Conservation (phyloP, 2,113 vertebrate genomes). For the Anguilla japonica region DNA sequence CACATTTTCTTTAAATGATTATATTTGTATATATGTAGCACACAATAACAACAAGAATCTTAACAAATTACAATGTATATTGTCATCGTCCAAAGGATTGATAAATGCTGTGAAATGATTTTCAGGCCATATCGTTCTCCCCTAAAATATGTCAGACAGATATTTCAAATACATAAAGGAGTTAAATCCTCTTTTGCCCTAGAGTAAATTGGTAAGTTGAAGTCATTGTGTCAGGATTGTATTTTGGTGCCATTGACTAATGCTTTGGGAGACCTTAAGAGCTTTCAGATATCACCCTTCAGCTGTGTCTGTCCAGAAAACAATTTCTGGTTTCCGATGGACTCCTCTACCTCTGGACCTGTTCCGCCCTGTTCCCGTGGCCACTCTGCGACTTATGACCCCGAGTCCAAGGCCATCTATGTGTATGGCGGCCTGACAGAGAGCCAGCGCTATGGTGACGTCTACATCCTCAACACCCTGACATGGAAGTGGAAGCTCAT, state of each 20-base stretch:
- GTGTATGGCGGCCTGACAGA: constrained; percentile 81
- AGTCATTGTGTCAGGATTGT: not conserved
- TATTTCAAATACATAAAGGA: no score
- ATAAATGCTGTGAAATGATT: no score
- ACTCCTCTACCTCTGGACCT: constrained; percentile 56
- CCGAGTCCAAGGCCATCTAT: constrained; percentile 77
- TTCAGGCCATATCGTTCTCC: no score
- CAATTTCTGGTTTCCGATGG: constrained; percentile 83
- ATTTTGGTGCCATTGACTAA: not conserved
- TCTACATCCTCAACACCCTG: constrained; percentile 78
- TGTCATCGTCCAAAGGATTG: no score
- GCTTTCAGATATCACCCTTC: not conserved
- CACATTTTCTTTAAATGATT: no score
- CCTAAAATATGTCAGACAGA: no score
- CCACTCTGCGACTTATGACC: constrained; percentile 82
- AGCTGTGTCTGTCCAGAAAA: constrained; percentile 63
- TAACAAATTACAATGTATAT: no score
- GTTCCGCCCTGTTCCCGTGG: constrained; percentile 65
- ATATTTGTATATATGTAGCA: no score
- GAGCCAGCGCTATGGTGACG: constrained; percentile 60
- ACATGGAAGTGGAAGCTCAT: constrained; percentile 84
- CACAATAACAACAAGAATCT: no score
- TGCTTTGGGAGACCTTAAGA: not conserved
- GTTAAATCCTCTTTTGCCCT: not conserved
- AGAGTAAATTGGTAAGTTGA: not conserved